Evolutionary conservation across 53 echinoderm and acorn worm genomes (phyloP), one percentile per base, ranked within the genome.

Genomic region (Hippasteria phrygiana): DNA sequence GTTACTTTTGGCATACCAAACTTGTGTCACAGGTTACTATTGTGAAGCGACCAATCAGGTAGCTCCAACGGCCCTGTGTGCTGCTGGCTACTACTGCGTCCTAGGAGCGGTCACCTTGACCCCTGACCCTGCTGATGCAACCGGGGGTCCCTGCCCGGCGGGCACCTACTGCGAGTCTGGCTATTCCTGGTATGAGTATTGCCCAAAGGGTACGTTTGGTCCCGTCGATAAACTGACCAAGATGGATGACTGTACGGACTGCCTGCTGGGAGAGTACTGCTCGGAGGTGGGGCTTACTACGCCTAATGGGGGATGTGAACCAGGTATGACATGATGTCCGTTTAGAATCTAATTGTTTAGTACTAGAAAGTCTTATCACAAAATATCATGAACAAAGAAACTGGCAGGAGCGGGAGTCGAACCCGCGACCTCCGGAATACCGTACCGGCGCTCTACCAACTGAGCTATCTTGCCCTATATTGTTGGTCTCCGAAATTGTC

Each of bases 141-240:
- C 96, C 13, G 99, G 99, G 10, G 99, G 99, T 1, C 96, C 99
- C 17, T 98, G 99, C 38, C 93, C 94, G 28, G 93, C 94, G 91
- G 99, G 99, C 18, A 98, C 99, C 69, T 98, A 93, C 94, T 98
- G 99, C 54, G 92, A 93, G 4, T 77, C 93, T 13, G 99, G 99
- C 54, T 96, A 91, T 32, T 80, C 96, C 17, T 96, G 94, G 91
- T 94, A 94, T 12, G 77, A 89, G 31, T 63, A 89, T 77, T 98
- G 99, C 62, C 99, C 99, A 56, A 98, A 96, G 90, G 99, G 99
- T 2, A 98, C 99, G 26, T 98, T 93, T 87, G 99, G 99, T 5
- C 89, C 93, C 9, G 53, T 70, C 18, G 94, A 88, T 28, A 96
- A 91, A 84, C 80, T 98, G 62, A 87, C 96, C 0, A 63, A 89